Evolutionary conservation across 2,888 invertebrate species (phyloP).

Genomic region (Galerucella calmariensis): DNA sequence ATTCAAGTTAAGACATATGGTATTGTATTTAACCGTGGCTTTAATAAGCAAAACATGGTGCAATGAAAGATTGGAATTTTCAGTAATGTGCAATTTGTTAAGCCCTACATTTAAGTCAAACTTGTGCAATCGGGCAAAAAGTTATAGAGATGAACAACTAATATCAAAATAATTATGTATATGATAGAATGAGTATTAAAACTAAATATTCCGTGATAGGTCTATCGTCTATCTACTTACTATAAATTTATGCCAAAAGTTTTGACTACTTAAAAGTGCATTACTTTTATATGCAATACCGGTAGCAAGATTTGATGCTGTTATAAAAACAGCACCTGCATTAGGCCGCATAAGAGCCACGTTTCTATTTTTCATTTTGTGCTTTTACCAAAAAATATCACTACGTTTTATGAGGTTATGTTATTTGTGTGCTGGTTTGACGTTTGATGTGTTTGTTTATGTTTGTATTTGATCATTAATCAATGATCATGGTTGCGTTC

Average conservation of each 20-base stretch:
- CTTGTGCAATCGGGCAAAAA: too few species aligned
- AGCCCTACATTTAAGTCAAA: too few species aligned
- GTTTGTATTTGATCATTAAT: too few species aligned
- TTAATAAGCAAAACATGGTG: too few species aligned
- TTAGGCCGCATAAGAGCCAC: constrained; percentile 17
- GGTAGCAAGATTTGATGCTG: constrained; percentile 42
- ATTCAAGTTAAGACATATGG: too few species aligned
- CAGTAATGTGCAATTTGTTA: too few species aligned
- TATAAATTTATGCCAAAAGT: constrained; percentile 56
- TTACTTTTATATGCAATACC: constrained; percentile 50
- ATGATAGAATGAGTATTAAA: neutral
- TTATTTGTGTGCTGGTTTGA: too few species aligned
- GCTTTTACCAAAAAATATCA: neutral
- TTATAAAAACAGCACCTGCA: constrained; percentile 39
- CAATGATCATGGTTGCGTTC: too few species aligned
- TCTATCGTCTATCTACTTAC: constrained; percentile 42
- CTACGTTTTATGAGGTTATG: too few species aligned
- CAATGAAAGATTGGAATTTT: too few species aligned
- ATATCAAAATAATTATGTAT: neutral
- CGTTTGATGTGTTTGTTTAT: too few species aligned
- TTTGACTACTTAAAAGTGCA: constrained; percentile 46
- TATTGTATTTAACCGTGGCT: too few species aligned
- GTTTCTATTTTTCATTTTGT: neutral
- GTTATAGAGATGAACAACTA: neutral
- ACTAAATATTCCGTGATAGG: neutral